Base-by-base conservation (phyloP, 2,113 vertebrate genomes). In the Heterocephalus glaber region DNA sequence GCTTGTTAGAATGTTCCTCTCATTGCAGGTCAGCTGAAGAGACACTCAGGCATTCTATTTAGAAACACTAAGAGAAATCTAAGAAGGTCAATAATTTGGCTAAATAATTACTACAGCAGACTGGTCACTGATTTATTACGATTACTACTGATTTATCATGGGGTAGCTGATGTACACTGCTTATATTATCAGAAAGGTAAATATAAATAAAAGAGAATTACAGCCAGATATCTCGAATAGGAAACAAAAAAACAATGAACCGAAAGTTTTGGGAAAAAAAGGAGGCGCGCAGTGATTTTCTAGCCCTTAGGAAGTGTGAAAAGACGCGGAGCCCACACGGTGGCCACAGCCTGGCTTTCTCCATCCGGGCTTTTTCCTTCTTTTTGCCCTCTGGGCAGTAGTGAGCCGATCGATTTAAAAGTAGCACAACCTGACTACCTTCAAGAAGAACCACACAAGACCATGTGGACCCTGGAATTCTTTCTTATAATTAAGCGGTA, bases 401-500 rank as follows among this genome's bases (percentile, higher is more conserved):
- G 30, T 28, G 30, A 96, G 93, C 54, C 44, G 92, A 66, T 58
- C 91, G 68, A 80, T 47, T 86, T 87, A 82, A 90, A 60, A 89
- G 41, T 63, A 61, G 60, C 6, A 60, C 2, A 66, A 19, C 33
- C 38, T 38, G 82, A 54, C 13, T 1, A 7, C 35, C 33, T 86
- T 85, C 38, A 88, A 80, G 66, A 85, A 81, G 44, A 76, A 95
- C 90, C 81, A 68, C 2, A 82, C 52, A 66, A 74, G n/a, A 89
- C 14, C 13, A 7, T 63, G 66, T 82, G 63, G 87, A 90, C 28
- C 22, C 58, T 66, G 95, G 66, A 26, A 20, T 81, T 79, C 58
- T 86, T 90, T 87, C n/a, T 60, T 74, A 52, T 82, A 92, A 95
- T 70, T 74, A 94, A 90, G 66, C 14, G 68, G 84, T 47, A 87